These are phyloP conservation scores for Torymus aiolomorphi DNA, from an alignment of 2,888 invertebrate species.

Conservation along the genomic window DNA sequence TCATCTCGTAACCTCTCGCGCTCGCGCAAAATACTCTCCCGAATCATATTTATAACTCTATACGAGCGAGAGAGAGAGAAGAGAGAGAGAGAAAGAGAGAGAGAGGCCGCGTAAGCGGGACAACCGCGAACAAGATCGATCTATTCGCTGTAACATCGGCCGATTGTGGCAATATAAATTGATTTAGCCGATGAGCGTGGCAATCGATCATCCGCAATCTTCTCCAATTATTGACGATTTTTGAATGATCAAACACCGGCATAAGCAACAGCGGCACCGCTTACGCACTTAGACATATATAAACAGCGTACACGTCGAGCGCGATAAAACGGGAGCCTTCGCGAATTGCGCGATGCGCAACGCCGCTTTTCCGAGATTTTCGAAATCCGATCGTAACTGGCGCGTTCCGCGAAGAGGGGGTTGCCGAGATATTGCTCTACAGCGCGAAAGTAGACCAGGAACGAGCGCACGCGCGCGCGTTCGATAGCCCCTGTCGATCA, in stretches of 20 bases:
- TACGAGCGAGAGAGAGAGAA: too few relatives aligned
- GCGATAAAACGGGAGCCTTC: background rate
- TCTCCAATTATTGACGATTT: slow-evolving; percentile 36
- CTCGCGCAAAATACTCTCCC: background rate
- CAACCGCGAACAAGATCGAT: slow-evolving; percentile 33
- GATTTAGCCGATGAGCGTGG: slow-evolving; percentile 35
- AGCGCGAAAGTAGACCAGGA: slow-evolving; percentile 26
- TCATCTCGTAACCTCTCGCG: background rate
- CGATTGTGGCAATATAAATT: slow-evolving; percentile 44
- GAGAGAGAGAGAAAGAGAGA: too few relatives aligned
- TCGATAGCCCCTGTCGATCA: slow-evolving; percentile 48
- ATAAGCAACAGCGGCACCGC: background rate
- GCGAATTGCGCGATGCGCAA: too few relatives aligned
- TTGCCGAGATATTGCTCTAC: background rate
- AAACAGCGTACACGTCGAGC: background rate
- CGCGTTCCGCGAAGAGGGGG: slow-evolving; percentile 24
- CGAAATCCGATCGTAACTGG: slow-evolving; percentile 37
- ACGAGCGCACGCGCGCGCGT: slow-evolving; percentile 12
- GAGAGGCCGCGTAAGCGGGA: background rate
- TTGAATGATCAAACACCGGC: background rate
- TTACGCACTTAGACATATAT: background rate
- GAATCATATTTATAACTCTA: background rate
- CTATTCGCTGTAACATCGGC: slow-evolving; percentile 3
- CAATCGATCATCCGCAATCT: slow-evolving; percentile 39
- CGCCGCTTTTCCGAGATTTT: slow-evolving; percentile 36